Evolutionary conservation across 2,113 vertebrate species (phyloP).

Genomic region (Machaerirhynchus nigripectus): DNA sequence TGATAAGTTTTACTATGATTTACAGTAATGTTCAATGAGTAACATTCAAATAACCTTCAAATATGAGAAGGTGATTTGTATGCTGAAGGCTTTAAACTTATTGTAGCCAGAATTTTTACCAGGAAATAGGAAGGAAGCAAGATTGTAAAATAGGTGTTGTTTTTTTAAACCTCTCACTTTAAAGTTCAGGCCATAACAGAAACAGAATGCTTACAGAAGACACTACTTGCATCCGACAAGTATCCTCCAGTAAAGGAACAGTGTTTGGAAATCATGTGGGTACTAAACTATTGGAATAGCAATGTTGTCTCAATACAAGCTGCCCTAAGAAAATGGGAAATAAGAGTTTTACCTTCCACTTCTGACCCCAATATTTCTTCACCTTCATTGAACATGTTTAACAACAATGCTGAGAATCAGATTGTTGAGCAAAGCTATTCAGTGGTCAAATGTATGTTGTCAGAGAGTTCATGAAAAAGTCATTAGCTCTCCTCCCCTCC

Average conservation of each 20-base stretch:
- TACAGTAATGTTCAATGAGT: background rate
- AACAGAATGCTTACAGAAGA: background rate
- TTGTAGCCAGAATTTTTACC: background rate
- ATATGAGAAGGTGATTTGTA: background rate
- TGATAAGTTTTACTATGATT: background rate
- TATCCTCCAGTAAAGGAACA: background rate
- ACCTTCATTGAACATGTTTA: background rate
- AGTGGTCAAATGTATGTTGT: slow-evolving; percentile 69
- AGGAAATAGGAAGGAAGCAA: background rate
- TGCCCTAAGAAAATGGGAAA: background rate
- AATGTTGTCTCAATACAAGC: background rate
- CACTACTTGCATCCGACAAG: background rate
- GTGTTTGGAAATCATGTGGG: background rate
- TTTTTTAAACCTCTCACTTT: background rate
- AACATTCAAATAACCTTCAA: background rate
- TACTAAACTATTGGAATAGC: background rate
- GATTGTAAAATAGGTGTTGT: background rate
- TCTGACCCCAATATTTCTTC: slow-evolving; percentile 27
- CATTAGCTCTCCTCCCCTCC: slow-evolving; percentile 70
- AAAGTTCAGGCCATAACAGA: background rate
- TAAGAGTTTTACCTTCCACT: background rate
- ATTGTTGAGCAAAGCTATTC: slow-evolving; percentile 63
- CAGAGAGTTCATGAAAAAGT: slow-evolving; percentile 80
- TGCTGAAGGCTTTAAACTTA: background rate
- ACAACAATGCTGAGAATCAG: slow-evolving; percentile 30